Evolutionary conservation across 2,888 invertebrate genomes (phyloP).

Genomic region (Phortica okadai): DNA sequence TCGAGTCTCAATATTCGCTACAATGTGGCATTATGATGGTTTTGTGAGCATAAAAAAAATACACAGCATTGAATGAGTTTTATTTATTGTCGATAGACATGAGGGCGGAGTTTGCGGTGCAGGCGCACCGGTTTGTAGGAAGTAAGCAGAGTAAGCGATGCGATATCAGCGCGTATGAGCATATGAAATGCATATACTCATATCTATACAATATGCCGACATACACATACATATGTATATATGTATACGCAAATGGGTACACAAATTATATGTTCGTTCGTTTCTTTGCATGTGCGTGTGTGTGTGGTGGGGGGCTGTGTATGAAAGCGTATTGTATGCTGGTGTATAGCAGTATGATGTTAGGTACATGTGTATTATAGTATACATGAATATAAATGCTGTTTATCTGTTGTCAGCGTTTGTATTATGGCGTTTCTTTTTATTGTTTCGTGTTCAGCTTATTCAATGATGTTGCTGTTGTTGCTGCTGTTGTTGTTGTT

Average conservation of each 20-base stretch:
- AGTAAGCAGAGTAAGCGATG: neutral
- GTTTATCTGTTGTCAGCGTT: slow-evolving; percentile 61
- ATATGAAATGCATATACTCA: neutral
- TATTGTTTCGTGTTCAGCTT: slow-evolving; percentile 49
- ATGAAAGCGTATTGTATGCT: slow-evolving; percentile 62
- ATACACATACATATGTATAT: neutral
- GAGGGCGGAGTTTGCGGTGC: neutral
- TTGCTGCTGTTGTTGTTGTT: slow-evolving; percentile 46
- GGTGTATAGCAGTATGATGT: slow-evolving; percentile 46
- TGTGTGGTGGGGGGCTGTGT: slow-evolving; percentile 43
- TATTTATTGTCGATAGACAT: no score
- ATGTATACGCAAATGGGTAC: neutral
- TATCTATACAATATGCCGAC: neutral
- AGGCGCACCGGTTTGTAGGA: neutral
- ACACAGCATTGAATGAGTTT: no score
- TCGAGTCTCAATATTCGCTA: no score
- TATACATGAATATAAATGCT: slow-evolving; percentile 70
- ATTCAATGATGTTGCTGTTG: slow-evolving; percentile 48
- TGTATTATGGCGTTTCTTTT: slow-evolving; percentile 52
- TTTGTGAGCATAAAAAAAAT: no score
- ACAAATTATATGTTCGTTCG: neutral
- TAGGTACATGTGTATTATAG: slow-evolving; percentile 38
- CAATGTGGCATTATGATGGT: no score
- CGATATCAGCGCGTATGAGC: neutral
- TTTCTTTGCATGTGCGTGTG: slow-evolving; percentile 26